Conservation (phyloP, 2,888 invertebrate genomes). For the Calliphora vomitoria region DNA sequence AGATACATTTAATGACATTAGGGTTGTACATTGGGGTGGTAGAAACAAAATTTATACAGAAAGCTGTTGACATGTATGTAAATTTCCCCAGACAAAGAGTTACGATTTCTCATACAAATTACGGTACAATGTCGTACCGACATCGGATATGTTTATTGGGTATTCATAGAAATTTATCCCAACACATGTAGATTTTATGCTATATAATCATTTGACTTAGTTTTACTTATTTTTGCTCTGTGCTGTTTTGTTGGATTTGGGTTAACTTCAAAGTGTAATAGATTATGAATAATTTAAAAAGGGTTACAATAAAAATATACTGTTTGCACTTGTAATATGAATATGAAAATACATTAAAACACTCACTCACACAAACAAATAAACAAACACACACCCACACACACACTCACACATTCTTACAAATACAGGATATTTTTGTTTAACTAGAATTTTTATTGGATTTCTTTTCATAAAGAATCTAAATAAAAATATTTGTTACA, state of each 20-base stretch:
- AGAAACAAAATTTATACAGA: too few relatives aligned
- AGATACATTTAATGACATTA: too few relatives aligned
- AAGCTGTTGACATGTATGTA: too few relatives aligned
- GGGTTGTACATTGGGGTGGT: too few relatives aligned
- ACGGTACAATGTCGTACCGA: too few relatives aligned
- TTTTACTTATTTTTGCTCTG: constrained; percentile 17
- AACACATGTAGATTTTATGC: constrained; percentile 37
- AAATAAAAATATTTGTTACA: constrained; percentile 26
- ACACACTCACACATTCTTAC: too few relatives aligned
- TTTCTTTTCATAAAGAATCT: constrained; percentile 22
- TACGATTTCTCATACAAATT: too few relatives aligned
- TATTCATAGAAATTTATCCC: neutral
- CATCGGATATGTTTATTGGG: too few relatives aligned
- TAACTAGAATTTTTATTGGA: constrained; percentile 39
- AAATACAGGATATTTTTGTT: constrained; percentile 22
- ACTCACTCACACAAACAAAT: neutral
- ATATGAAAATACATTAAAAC: constrained; percentile 54
- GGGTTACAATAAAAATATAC: constrained; percentile 57
- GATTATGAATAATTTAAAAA: constrained; percentile 70
- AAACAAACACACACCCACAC: too few relatives aligned
- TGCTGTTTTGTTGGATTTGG: constrained; percentile 47
- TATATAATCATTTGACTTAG: constrained; percentile 54
- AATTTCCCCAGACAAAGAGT: too few relatives aligned
- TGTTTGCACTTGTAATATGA: constrained; percentile 63
- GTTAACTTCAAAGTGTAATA: constrained; percentile 69